Evolutionary conservation across 2,888 invertebrate genomes (phyloP).

Genomic region (Anoplius nigerrimus): DNA sequence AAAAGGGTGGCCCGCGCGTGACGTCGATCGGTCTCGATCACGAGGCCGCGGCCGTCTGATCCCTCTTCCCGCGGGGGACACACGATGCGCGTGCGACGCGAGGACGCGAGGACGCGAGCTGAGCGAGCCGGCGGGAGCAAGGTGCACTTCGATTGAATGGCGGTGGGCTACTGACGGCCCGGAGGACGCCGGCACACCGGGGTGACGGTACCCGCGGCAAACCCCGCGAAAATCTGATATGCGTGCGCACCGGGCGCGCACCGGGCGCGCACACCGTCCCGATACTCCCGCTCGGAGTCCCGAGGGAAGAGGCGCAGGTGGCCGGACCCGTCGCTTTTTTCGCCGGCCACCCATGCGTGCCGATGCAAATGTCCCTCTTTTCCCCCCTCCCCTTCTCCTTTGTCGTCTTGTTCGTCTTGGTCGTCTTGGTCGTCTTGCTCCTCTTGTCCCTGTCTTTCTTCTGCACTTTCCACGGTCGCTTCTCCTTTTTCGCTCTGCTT

Average conservation of each 20-base stretch:
- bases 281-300: no score
- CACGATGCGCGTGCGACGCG: constrained; percentile 19
- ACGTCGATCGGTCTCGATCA: neutral
- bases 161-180: constrained; percentile 54
- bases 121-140: constrained; percentile 27
- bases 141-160: constrained; percentile 51
- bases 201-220: constrained; percentile 23
- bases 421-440: no score
- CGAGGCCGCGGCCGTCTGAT: neutral
- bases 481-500: no score
- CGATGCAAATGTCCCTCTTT: no score
- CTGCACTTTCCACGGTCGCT: no score
- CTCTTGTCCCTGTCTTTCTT: no score
- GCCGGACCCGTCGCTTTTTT: no score
- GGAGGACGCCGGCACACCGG: neutral
- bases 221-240: constrained; percentile 55
- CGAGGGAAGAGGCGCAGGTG: no score
- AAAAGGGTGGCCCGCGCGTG: constrained; percentile 14
- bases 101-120: neutral
- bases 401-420: no score
- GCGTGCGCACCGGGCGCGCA: constrained; percentile 53
- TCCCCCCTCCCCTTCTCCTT: no score
- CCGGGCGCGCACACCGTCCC: neutral
- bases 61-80: neutral
- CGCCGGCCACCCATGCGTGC: no score